A percentile compares a stretch with the other conserved stretches of the same genome.
Conservation (phyloP, 2,797 vertebrate genomes). For the Anguilla obscura region DNA sequence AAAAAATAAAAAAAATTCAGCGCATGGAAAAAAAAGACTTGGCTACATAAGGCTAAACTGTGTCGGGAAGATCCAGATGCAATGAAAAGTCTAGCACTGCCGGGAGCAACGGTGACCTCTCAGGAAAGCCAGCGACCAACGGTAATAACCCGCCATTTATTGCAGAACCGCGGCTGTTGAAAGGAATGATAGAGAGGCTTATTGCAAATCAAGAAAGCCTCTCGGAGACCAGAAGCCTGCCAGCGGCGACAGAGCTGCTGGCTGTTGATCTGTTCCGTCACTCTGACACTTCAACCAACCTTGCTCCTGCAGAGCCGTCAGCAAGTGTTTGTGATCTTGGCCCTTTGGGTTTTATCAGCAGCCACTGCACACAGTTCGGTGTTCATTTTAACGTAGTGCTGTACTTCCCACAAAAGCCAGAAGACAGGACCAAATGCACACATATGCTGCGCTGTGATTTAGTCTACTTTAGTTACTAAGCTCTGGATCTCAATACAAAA, state of each 20-base stretch:
- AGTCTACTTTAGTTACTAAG: background rate
- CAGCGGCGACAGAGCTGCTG: background rate
- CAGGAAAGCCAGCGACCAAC: background rate
- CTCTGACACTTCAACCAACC: conserved; percentile 11
- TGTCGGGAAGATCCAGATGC: background rate
- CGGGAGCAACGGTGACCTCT: background rate
- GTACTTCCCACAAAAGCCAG: background rate
- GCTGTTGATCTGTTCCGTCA: background rate
- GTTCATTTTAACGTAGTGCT: background rate
- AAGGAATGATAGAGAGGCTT: conserved; percentile 8
- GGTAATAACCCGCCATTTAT: conserved; percentile 14
- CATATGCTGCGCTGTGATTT: background rate
- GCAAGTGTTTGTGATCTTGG: background rate
- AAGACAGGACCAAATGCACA: background rate
- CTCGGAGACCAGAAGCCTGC: background rate
- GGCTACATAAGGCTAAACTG: background rate
- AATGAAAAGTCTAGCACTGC: background rate
- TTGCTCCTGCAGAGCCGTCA: background rate
- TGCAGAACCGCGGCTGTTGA: conserved; percentile 5
- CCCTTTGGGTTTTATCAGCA: conserved; percentile 1
- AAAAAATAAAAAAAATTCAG: background rate
- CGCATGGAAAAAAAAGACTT: background rate
- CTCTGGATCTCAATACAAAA: background rate
- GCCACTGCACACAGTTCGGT: background rate
- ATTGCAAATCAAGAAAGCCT: conserved; percentile 11